Base-by-base conservation (phyloP, 64 coral and sea anemone genomes). In the Stichodactyla mertensii region DNA sequence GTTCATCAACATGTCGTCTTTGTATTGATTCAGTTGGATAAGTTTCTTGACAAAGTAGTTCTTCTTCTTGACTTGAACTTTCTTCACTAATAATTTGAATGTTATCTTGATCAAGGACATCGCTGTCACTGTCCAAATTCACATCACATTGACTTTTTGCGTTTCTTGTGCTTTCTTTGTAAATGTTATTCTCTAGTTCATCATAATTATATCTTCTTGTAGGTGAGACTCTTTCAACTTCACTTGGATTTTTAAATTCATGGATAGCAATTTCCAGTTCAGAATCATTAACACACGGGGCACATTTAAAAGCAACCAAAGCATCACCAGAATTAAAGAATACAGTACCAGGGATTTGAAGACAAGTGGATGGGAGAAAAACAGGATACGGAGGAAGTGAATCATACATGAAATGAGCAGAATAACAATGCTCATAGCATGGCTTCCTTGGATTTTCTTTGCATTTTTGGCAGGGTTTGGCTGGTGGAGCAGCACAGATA, bases 261-360 rank as follows among this genome's bases (percentile, higher is more conserved):
- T 90, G 28, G 55, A 78, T 51, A 51, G 19, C 0, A n/a, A 86
- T 83, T n/a, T 27, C 12, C 16, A 61, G 7, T 8, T 86, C 54
- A 20, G 6, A 57, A 20, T 52, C 77, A 59, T 57, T 60, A 45
- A 19, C 78, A 18, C 69, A 85, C 6, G 91, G 69, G 52, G 57
- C 26, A 24, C 92, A 19, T 53, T 83, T 87, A 16, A 95, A 78
- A 11, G 94, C 94, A 71, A 95, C 62, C 64, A 95, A 60, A 84
- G 80, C 80, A 87, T 95, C 94, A 16, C 91, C 88, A 23, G 85
- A 89, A 74, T 95, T 95, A 59, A 95, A 89, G 24, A 95, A 77
- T 19, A 95, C 74, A 15, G 86, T 89, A 55, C 85, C 91, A 10
- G 88, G 71, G 66, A 92, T 92, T 28, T 86, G 85, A 6, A 95